Base-by-base conservation (phyloP, 2,113 vertebrate genomes). In the Diphyllodes magnificus region DNA sequence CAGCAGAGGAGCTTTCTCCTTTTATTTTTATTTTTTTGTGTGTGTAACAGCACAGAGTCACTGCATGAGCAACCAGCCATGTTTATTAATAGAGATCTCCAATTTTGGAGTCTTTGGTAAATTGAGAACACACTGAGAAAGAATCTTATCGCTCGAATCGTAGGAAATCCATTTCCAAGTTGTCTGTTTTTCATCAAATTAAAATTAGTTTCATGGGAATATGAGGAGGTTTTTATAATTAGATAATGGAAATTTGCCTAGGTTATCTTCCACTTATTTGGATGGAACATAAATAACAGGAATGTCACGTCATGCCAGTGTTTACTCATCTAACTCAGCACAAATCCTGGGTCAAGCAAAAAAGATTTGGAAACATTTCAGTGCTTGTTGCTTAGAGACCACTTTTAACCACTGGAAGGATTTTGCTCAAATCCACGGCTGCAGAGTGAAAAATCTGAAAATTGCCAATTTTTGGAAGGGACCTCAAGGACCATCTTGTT, bases 141-240 rank as follows among this genome's bases (percentile, higher is more conserved):
- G 91, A 96, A 93, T 94, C 95, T 97, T 97, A 97, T 97, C 94
- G 2, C 88, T 91, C 10, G 4, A 88, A 96, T 95, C 54, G 0
- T 72, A 96, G 95, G 95, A 97, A 97, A 97, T 90, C 94, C 93
- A 95, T 97, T 97, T 97, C 96, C 93, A 96, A 95, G 79, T 95
- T 95, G 96, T 76, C 96, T 97, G 96, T 23, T 97, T 98, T 97
- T 95, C 96, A 97, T 98, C 96, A 97, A 93, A 96, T 96, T 95
- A 97, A 97, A 98, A 97, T 97, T 95, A 96, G 96, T 97, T 98
- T 96, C 97, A 97, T 97, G 97, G 97, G 97, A 97, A 97, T 97
- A 95, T 63, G 88, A 93, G 91, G 88, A 95, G 93, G 96, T 92
- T 97, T 97, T 97, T 97, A 96, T 97, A 97, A 98, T 97, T 97